Evolutionary conservation across 2,888 invertebrate genomes (phyloP).

Genomic region (Itoplectis maculator): DNA sequence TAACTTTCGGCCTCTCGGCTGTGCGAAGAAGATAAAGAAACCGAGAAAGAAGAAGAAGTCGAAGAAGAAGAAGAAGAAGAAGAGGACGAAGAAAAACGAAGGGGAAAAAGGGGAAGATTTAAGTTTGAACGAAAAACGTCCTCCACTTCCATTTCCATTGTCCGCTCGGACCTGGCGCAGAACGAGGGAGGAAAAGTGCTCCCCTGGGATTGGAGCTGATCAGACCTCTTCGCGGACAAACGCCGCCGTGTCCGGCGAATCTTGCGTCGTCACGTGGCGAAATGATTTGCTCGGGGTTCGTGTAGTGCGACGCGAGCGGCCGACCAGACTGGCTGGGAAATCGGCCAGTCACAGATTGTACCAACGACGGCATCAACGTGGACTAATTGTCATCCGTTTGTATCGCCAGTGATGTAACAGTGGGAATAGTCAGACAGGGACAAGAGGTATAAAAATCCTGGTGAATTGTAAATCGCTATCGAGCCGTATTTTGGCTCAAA

Average conservation of each 20-base stretch:
- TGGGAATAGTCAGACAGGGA: background rate
- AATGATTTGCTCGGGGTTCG: background rate
- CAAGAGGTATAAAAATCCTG: background rate
- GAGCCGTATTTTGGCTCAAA: no score
- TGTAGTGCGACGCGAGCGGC: background rate
- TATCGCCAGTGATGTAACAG: background rate
- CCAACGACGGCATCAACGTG: background rate
- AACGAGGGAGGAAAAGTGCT: background rate
- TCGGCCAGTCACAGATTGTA: background rate
- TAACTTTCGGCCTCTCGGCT: constrained; percentile 1
- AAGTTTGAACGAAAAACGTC: constrained; percentile 15
- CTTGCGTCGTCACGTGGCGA: constrained; percentile 18
- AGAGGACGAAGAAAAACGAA: background rate
- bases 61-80: background rate
- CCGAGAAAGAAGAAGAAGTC: background rate
- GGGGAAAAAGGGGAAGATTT: no score
- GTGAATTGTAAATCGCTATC: no score
- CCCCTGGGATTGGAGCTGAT: background rate
- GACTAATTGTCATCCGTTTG: background rate
- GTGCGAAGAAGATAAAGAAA: background rate
- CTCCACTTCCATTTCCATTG: constrained; percentile 8
- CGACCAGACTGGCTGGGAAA: background rate
- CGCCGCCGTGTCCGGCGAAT: background rate
- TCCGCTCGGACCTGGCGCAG: background rate
- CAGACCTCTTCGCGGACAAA: background rate